Base-by-base conservation (phyloP, 2,888 invertebrate genomes). In the Hyalella azteca region DNA sequence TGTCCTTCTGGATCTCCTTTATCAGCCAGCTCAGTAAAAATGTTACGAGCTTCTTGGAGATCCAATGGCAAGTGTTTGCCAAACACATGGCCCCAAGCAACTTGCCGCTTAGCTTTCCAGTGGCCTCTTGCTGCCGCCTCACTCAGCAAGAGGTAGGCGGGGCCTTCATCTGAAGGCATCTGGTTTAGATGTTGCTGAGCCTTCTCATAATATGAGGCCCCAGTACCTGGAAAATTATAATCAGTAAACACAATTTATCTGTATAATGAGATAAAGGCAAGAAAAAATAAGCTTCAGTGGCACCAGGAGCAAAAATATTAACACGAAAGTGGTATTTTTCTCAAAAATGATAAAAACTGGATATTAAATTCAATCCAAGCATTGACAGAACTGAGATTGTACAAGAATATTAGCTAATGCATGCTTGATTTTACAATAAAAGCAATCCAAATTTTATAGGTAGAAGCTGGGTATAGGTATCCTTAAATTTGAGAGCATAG, bases 21-120 rank as follows among this genome's bases (percentile, higher is more conserved):
- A 1, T 13, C 22, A 0, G 93, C 92, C 49, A 97, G 89, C 85
- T 91, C 91, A 81, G 92, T 91, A 87, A 98, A 97, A 85, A 93
- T 92, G 60, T 90, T 89, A 86, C 91, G 91, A 0, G 97, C 96
- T 79, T 91, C 91, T 11, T 92, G 90, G 81, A 96, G 89, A 87
- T 97, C 93, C 86, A 95, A 92, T 54, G 91, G 90, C 19, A 94
- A 81, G 91, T 93, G 86, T 91, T 90, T 94, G 0, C 98, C 98
- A 86, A 96, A 92, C 7, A 98, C 88, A 86, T 93, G 91, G 0
- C 94, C 94, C 94, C 97, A 96, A 0, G 96, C 97, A 5, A 97
- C 75, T 45, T 75, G 75, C 7, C 75, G 40, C 45, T 75, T 75
- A 11, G 75, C 75, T 45, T 75, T 75, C 75, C 75, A 75, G 45